These are phyloP conservation scores for Melanchra persicariae DNA, from an alignment of 2,888 invertebrate species.

Conservation along the genomic window DNA sequence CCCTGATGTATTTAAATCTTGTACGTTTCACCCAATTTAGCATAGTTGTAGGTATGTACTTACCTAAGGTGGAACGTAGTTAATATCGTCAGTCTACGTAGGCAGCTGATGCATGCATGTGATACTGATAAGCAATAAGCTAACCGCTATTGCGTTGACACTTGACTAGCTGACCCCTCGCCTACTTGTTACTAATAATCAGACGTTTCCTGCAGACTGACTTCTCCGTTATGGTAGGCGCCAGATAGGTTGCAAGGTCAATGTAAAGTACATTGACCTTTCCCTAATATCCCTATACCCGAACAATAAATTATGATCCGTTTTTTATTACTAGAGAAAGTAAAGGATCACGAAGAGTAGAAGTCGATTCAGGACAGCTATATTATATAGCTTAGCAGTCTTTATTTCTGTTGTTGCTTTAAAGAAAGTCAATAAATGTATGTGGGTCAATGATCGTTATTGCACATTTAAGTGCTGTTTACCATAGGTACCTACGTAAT, in stretches of 20 bases:
- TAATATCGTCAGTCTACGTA: background rate
- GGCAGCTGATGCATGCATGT: constrained; percentile 10
- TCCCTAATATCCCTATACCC: too few species aligned
- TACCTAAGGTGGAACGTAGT: background rate
- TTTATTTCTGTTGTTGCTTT: too few species aligned
- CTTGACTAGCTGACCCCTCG: constrained; percentile 17
- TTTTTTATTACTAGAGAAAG: too few species aligned
- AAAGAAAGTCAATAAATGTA: too few species aligned
- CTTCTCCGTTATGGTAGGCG: background rate
- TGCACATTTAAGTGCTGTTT: too few species aligned
- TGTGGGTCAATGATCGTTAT: too few species aligned
- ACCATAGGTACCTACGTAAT: constrained; percentile 2
- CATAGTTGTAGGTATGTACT: background rate
- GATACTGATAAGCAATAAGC: constrained; percentile 2
- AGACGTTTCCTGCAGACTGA: constrained; percentile 29
- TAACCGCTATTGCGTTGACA: constrained; percentile 26
- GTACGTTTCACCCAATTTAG: background rate
- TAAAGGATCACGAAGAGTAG: background rate
- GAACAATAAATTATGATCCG: too few species aligned
- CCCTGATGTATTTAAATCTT: background rate
- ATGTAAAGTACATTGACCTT: too few species aligned
- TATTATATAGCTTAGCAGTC: too few species aligned
- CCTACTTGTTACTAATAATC: constrained; percentile 16
- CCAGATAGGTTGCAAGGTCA: too few species aligned
- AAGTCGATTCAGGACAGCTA: too few species aligned